phyloP scores from a whole-genome alignment of 2,113 vertebrate species.

The Bos indicus region DNA sequence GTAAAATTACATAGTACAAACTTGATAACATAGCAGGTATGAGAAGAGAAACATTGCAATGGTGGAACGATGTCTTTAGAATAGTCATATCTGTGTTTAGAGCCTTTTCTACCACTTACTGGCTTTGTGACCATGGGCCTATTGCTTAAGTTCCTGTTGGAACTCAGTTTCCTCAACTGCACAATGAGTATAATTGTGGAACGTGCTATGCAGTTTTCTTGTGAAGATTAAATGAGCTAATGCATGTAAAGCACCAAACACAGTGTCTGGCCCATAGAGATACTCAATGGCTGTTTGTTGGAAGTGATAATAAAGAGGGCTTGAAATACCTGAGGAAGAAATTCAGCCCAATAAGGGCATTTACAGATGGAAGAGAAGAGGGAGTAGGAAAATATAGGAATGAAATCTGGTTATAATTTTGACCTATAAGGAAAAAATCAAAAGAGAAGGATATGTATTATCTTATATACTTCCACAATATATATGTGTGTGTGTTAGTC shows the following conservation, averaged over 20 bases:
- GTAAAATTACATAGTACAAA: not conserved
- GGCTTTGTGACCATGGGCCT: not conserved
- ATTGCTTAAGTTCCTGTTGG: not conserved
- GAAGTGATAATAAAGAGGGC: not conserved
- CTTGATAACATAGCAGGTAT: not conserved
- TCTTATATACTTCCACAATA: not conserved
- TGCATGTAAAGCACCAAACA: not conserved
- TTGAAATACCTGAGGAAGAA: not conserved
- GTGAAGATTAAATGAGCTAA: not conserved
- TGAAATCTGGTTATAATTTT: not conserved
- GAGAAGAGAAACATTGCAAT: not conserved
- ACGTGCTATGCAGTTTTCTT: not conserved
- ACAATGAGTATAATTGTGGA: not conserved
- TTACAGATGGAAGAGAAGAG: constrained; percentile 2
- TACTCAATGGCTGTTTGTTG: not conserved
- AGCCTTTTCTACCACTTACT: not conserved
- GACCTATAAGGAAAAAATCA: not conserved
- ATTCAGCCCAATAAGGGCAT: not conserved
- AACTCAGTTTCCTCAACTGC: not conserved
- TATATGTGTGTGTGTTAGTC: not conserved
- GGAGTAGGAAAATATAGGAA: not conserved
- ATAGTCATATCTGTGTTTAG: not conserved
- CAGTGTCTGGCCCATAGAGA: not conserved
- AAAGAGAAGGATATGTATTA: not conserved
- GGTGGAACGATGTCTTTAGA: not conserved